phyloP scores from a whole-genome alignment of 2,113 vertebrate genomes.

The Myrmophylax atrothorax region DNA sequence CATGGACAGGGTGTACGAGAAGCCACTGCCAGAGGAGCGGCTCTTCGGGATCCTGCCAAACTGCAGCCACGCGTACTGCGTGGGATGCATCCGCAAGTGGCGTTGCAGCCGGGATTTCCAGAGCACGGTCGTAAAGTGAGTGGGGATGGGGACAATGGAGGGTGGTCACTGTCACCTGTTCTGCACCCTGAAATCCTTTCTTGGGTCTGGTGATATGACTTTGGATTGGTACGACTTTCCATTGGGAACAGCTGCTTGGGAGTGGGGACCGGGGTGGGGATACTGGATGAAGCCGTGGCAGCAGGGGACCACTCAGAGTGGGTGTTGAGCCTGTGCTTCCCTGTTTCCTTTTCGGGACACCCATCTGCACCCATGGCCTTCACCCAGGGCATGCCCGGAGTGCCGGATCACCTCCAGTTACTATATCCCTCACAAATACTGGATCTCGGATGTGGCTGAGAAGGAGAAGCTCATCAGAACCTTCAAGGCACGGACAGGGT shows the following conservation, averaged over 20 bases:
- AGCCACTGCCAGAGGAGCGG: slow-evolving; percentile 52
- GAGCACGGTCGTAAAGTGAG: slow-evolving; percentile 80
- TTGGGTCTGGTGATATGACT: background rate
- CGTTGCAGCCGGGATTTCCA: slow-evolving; percentile 80
- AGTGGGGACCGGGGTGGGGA: background rate
- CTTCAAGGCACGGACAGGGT: slow-evolving; percentile 86
- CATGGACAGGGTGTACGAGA: slow-evolving; percentile 91
- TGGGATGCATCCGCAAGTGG: slow-evolving; percentile 87
- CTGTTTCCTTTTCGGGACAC: background rate
- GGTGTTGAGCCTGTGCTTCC: background rate
- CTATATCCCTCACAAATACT: slow-evolving; percentile 87
- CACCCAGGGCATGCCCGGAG: slow-evolving; percentile 84
- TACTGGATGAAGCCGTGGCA: background rate
- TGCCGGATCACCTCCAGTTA: slow-evolving; percentile 86
- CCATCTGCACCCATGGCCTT: background rate
- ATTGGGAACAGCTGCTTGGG: fast-evolving
- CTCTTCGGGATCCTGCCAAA: slow-evolving; percentile 88
- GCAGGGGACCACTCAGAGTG: background rate
- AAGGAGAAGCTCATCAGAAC: slow-evolving; percentile 80
- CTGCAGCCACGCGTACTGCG: slow-evolving; percentile 85
- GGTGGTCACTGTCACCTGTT: fast-evolving
- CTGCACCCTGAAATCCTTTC: background rate
- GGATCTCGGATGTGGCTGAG: slow-evolving; percentile 77
- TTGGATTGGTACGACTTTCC: background rate
- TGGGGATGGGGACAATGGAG: background rate